These are phyloP conservation scores for Podarcis muralis DNA, from an alignment of 2,113 vertebrate genomes.

Conservation along the genomic window DNA sequence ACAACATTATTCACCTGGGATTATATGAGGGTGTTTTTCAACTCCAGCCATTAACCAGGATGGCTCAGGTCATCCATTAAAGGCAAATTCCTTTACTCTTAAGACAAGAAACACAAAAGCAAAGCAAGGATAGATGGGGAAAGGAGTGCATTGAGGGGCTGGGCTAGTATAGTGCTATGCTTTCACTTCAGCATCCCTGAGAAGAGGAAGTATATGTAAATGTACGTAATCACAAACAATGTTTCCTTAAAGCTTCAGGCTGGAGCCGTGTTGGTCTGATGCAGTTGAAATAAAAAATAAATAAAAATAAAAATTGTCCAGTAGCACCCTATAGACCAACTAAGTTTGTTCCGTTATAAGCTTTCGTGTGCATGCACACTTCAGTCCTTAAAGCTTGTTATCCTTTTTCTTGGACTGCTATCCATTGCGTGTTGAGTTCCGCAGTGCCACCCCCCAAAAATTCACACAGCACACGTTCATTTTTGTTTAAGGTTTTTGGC, in stretches of 20 bases:
- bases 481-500: too few relatives aligned
- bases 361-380: too few relatives aligned
- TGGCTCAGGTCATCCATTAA: conserved; percentile 72
- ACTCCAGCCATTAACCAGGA: conserved; percentile 72
- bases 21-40: conserved; percentile 62
- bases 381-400: neutral
- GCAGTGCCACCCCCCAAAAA: too few relatives aligned
- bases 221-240: neutral
- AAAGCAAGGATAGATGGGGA: conserved; percentile 54
- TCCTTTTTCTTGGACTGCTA: neutral
- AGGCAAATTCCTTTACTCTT: conserved; percentile 56
- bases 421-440: too few relatives aligned
- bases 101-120: conserved; percentile 60
- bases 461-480: too few relatives aligned
- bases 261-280: too few relatives aligned
- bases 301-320: too few relatives aligned
- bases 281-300: too few relatives aligned
- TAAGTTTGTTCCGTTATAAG: too few relatives aligned
- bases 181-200: neutral
- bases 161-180: accelerated
- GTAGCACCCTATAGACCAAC: too few relatives aligned
- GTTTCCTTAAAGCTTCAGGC: too few relatives aligned
- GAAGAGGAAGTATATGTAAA: neutral
- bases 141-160: neutral
- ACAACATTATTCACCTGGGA: conserved; percentile 76